Base-by-base conservation (phyloP, 1,140 invertebrate species). In the Drosophila punjabiensis region DNA sequence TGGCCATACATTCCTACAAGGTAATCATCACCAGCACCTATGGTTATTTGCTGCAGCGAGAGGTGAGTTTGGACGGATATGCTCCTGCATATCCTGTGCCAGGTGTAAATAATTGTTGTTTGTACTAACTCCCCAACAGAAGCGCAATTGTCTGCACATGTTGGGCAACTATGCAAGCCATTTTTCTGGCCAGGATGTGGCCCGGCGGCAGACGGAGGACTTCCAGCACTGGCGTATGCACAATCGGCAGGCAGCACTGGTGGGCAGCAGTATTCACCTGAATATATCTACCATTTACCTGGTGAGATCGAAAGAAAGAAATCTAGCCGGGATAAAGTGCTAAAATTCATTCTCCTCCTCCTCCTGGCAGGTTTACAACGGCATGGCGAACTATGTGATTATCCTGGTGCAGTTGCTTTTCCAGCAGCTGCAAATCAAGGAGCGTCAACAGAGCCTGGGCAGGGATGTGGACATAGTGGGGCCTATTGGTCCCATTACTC, bases 211-310 rank as follows among this genome's bases (percentile, higher is more conserved):
- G 18, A 50, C 87, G 3, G 75, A 79, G 18, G 47, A 66, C 30
- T 89, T 91, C n/a, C 82, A 83, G 35, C 82, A 92, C 50, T 92
- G 91, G 91, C 66, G 65, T 16, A 88, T 91, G 73, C 91, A 92
- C 28, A 91, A 92, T 18, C 76, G 66, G 4, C 75, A 83, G 6
- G 35, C 41, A 18, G 64, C 80, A 4, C 55, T 56, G 30, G 58
- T 92, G 24, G 87, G 91, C 16, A 78, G 30, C 18, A 80, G 32
- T 11, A 59, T 70, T 3, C 14, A 18, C 14, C 80, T 78, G 16
- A 82, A 80, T 75, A 35, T 83, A 18, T 70, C 61, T 9, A 37
- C 90, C 28, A 74, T 88, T 28, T 91, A 78, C 52, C 13, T 88
- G 84, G 91, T 91, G 62, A 62, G 81, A 50, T 10, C 28, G 32